Evolutionary conservation across 2,797 vertebrate species (phyloP), one percentile per base, ranked within the genome.

Genomic region (Gymnopithys bicolor): DNA sequence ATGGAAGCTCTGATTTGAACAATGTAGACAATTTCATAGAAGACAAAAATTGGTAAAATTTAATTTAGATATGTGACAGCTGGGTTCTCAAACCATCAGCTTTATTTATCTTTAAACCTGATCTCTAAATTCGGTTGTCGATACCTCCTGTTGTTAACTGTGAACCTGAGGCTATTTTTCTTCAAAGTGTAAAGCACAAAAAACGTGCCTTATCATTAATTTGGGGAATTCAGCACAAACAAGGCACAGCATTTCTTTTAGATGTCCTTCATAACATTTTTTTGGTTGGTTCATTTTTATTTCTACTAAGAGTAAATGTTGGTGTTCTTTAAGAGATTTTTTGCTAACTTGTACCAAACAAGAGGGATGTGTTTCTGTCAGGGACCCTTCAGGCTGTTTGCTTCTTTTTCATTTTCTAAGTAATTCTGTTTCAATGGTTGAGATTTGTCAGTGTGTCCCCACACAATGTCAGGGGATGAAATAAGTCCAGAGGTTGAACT

Each of bases 151-250:
- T 62, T 58, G 41, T 46, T 46, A 87, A 49, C 37, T 56, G 37
- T 86, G 84, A 93, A 82, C 33, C 74, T 63, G 51, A 93, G 67
- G 63, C 67, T 82, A 41, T 86, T 96, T 95, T 87, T 82, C 80
- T 70, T 76, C 63, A 59, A 64, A 60, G 56, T 5, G 2, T 33
- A 55, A 94, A 82, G 25, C 88, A 21, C 27, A 41, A 56, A 81
- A 21, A 4, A 14, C 77, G 45, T 91, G 73, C 67, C 89, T 74
- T 88, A 53, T 89, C 5, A 0, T 93, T 90, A 84, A 89, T 94
- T 89, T 82, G 67, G 23, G 59, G 63, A 89, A 90, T 93, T 91
- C 63, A 68, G 76, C 76, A 93, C 74, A 84, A 90, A 87, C 87
- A 87, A 93, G 25, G 52, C 83, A 60, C 35, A 52, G 33, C 52